Evolutionary conservation across 2,797 vertebrate species (phyloP).

Genomic region (Lagocephalus sceleratus): DNA sequence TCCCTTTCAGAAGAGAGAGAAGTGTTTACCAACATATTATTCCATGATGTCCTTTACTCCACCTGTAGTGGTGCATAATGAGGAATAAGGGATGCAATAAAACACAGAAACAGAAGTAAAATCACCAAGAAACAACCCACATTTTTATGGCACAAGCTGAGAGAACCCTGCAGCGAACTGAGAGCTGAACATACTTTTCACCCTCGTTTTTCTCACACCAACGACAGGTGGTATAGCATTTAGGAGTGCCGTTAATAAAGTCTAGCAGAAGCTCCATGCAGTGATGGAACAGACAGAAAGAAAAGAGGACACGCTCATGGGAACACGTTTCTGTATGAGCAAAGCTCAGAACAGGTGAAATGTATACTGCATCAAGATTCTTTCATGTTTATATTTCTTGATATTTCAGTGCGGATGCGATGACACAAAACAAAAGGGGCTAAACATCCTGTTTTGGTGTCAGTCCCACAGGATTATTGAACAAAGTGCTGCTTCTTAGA

Average conservation of each 20-base stretch:
- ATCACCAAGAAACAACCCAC: slow-evolving; percentile 10
- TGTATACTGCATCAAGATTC: slow-evolving; percentile 1
- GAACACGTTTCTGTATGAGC: too few relatives aligned
- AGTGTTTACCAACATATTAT: too few relatives aligned
- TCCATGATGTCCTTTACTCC: too few relatives aligned
- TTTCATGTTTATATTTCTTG: slow-evolving; percentile 11
- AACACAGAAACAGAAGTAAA: slow-evolving; percentile 22
- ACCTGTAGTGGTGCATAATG: slow-evolving; percentile 20
- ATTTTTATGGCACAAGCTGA: slow-evolving; percentile 23
- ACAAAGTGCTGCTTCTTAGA: slow-evolving; percentile 43
- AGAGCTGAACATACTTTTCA: slow-evolving; percentile 21
- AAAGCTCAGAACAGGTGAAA: too few relatives aligned
- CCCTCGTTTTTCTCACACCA: too few relatives aligned
- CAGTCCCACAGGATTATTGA: slow-evolving; percentile 39
- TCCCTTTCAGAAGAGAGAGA: too few relatives aligned
- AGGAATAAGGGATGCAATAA: slow-evolving; percentile 28
- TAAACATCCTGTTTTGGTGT: slow-evolving; percentile 51
- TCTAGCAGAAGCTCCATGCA: too few relatives aligned
- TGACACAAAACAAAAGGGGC: slow-evolving; percentile 9
- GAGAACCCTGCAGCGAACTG: slow-evolving; percentile 39
- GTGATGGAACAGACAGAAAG: too few relatives aligned
- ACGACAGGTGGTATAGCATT: too few relatives aligned
- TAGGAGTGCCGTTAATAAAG: too few relatives aligned
- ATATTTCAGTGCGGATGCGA: slow-evolving; percentile 10
- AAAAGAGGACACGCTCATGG: too few relatives aligned